Evolutionary conservation across 2,113 vertebrate species (phyloP).

Genomic region (Clarias batrachus): DNA sequence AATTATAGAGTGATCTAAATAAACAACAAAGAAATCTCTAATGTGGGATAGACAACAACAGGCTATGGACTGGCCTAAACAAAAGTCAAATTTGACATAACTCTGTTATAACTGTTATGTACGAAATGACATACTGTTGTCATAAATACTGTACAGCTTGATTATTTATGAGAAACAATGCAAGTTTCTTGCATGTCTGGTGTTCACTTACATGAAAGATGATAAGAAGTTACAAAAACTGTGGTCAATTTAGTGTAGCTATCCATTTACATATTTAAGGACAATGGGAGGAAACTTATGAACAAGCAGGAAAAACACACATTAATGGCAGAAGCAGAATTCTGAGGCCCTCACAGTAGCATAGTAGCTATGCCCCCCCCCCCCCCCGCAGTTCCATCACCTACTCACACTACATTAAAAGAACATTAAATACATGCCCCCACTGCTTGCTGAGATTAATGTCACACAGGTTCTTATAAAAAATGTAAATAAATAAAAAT

Average conservation of each 20-base stretch:
- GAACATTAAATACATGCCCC: neutral
- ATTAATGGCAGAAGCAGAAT: neutral
- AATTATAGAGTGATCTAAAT: neutral
- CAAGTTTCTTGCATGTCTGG: neutral
- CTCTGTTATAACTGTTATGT: neutral
- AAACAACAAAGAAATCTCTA: neutral
- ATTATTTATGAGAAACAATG: neutral
- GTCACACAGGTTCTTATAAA: neutral
- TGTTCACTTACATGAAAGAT: neutral
- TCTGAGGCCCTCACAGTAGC: neutral
- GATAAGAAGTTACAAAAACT: neutral
- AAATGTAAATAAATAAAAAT: too few relatives aligned
- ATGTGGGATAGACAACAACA: neutral
- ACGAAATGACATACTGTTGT: neutral
- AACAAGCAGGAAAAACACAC: neutral
- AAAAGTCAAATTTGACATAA: neutral
- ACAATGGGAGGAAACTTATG: neutral
- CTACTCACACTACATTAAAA: neutral
- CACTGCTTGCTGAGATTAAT: constrained; percentile 39
- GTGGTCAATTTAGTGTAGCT: neutral
- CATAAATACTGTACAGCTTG: neutral
- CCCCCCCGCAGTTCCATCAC: too few relatives aligned
- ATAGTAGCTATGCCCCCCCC: neutral
- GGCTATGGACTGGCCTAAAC: neutral
- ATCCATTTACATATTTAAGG: neutral